Conservation (phyloP, 2,797 vertebrate species). For the Crocidura indochinensis region DNA sequence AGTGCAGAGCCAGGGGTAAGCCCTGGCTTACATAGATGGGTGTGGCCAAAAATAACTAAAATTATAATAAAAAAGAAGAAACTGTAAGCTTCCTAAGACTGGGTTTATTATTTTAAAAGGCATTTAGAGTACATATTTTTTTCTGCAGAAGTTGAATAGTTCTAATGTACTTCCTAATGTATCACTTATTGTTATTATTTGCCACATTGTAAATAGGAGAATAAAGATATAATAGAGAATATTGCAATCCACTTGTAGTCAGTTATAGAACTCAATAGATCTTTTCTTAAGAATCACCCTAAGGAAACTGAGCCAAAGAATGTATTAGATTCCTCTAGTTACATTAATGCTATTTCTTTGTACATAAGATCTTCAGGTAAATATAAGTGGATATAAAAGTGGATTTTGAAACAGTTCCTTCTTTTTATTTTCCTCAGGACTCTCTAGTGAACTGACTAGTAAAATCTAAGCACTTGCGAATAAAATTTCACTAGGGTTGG, state of each 20-base stretch:
- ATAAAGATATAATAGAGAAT: conserved; percentile 20
- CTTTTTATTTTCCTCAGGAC: neutral
- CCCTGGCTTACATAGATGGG: no score
- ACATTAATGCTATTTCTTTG: conserved; percentile 15
- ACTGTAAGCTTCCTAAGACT: neutral
- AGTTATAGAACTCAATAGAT: neutral
- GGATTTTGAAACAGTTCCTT: conserved; percentile 23
- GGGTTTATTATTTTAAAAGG: conserved; percentile 2
- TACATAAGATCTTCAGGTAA: conserved; percentile 45
- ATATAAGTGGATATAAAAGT: conserved; percentile 26
- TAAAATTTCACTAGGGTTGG: conserved; percentile 57
- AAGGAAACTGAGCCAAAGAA: neutral
- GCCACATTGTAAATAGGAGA: neutral
- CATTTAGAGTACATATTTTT: neutral
- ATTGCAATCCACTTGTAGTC: neutral
- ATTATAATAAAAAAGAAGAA: no score
- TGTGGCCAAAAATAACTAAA: no score
- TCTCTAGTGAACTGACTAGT: conserved; percentile 66
- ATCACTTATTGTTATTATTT: neutral
- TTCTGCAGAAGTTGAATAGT: neutral
- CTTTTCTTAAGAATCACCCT: neutral
- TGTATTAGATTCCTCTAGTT: neutral
- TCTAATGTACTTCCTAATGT: neutral
- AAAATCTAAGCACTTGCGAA: conserved; percentile 73
- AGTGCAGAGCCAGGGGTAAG: no score